Conservation (phyloP, 37 sponge, comb jelly and placozoan species). For the Cladorhizidae sp. region DNA sequence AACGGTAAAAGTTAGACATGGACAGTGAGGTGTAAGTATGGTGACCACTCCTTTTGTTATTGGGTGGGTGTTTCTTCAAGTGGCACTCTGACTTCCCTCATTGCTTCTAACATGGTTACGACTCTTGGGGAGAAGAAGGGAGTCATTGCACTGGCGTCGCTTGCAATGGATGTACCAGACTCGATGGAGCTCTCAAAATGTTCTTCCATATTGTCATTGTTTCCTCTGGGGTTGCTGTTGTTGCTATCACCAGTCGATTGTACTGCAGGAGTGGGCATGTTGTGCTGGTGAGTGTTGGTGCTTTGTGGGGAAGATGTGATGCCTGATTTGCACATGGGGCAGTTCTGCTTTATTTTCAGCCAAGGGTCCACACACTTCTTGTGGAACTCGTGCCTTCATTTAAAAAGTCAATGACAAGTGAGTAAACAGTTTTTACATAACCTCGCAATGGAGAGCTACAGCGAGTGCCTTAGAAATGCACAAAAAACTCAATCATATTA, state of each 20-base stretch:
- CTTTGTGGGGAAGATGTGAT: constrained; percentile 25
- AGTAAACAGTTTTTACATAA: too few species aligned
- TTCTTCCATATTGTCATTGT: not conserved
- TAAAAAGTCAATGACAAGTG: not conserved
- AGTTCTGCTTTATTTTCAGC: constrained; percentile 85
- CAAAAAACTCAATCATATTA: too few species aligned
- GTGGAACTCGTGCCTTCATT: constrained; percentile 89
- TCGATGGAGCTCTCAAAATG: not conserved
- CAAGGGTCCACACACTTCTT: constrained; percentile 96
- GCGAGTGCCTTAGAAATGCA: too few species aligned
- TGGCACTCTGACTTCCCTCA: too few species aligned
- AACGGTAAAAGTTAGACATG: too few species aligned
- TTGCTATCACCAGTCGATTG: not conserved
- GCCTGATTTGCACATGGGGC: constrained; percentile 89
- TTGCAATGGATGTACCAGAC: not conserved
- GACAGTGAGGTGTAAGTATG: too few species aligned
- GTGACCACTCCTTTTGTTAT: too few species aligned
- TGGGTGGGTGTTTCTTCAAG: too few species aligned
- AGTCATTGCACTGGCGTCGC: not conserved
- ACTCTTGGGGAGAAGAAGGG: too few species aligned
- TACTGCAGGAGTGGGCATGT: not conserved
- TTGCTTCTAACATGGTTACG: too few species aligned
- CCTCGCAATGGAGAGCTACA: not conserved
- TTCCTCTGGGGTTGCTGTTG: not conserved
- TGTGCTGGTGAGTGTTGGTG: constrained; percentile 11